Evolutionary conservation across 1,140 invertebrate genomes (phyloP).

Genomic region (Portunus trituberculatus): DNA sequence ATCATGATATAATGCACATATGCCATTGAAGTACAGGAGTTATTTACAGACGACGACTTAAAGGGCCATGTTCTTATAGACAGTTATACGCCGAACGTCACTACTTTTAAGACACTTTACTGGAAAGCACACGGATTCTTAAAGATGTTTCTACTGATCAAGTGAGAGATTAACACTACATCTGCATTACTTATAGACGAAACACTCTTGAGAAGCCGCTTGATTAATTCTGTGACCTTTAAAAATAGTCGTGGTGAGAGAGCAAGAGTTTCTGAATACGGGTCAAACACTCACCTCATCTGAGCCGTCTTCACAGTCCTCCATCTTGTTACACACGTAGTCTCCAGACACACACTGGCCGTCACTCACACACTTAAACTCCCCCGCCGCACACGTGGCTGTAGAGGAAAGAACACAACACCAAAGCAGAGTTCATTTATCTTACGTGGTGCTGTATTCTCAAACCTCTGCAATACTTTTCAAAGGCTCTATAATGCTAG

Average conservation of each 20-base stretch:
- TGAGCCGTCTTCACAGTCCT: constrained; percentile 78
- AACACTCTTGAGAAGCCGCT: no score
- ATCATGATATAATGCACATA: not conserved
- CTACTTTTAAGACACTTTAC: no score
- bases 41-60: not conserved
- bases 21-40: not conserved
- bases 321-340: constrained; percentile 79
- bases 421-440: not conserved
- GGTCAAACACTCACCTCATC: constrained; percentile 73
- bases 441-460: no score
- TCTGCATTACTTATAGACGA: no score
- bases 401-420: not conserved
- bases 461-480: no score
- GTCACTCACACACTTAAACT: constrained; percentile 81
- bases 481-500: no score
- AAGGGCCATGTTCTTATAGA: not conserved
- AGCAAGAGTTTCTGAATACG: no score
- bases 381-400: constrained; percentile 52
- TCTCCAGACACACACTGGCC: constrained; percentile 78
- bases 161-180: no score
- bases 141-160: no score
- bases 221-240: no score
- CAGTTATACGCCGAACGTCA: not conserved
- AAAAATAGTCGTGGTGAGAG: no score
- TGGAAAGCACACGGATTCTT: no score